Conservation (phyloP, 2,888 invertebrate genomes). For the Onthophagus sagittarius region DNA sequence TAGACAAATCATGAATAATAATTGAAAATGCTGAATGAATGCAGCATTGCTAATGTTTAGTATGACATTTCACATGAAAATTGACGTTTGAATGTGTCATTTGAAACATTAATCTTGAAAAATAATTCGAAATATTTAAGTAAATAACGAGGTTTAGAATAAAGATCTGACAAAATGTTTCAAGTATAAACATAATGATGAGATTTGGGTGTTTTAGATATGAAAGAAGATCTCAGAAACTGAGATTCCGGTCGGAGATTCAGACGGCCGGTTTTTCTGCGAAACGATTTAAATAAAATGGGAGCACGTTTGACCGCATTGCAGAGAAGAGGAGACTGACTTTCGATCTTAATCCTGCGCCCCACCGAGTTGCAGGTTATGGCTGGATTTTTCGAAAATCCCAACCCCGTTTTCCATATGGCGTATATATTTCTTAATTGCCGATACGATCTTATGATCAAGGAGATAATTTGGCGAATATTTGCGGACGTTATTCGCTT, state of each 20-base stretch:
- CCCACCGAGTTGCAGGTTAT: slow-evolving; percentile 6
- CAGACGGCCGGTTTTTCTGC: slow-evolving; percentile 31
- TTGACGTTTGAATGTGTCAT: too few relatives aligned
- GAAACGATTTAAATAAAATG: slow-evolving; percentile 37
- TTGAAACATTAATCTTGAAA: too few relatives aligned
- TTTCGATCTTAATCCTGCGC: slow-evolving; percentile 7
- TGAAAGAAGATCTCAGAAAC: too few relatives aligned
- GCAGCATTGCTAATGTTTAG: too few relatives aligned
- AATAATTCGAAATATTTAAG: too few relatives aligned
- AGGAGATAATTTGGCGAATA: not conserved
- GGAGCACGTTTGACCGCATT: slow-evolving; percentile 29
- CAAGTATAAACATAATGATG: too few relatives aligned
- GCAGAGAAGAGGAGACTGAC: slow-evolving; percentile 20
- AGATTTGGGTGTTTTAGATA: too few relatives aligned
- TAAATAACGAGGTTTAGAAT: too few relatives aligned
- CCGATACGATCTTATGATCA: not conserved
- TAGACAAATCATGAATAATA: too few relatives aligned
- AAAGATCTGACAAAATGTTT: too few relatives aligned
- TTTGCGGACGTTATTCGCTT: not conserved
- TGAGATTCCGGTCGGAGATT: slow-evolving; percentile 1
- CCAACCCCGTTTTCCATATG: not conserved
- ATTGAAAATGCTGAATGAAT: too few relatives aligned
- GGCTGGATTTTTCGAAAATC: slow-evolving; percentile 12
- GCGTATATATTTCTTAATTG: not conserved
- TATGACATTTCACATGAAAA: too few relatives aligned